Evolutionary conservation across 1,140 invertebrate species (phyloP), one percentile per base, ranked within the genome.

Genomic region (Cyrtorhinus lividipennis): DNA sequence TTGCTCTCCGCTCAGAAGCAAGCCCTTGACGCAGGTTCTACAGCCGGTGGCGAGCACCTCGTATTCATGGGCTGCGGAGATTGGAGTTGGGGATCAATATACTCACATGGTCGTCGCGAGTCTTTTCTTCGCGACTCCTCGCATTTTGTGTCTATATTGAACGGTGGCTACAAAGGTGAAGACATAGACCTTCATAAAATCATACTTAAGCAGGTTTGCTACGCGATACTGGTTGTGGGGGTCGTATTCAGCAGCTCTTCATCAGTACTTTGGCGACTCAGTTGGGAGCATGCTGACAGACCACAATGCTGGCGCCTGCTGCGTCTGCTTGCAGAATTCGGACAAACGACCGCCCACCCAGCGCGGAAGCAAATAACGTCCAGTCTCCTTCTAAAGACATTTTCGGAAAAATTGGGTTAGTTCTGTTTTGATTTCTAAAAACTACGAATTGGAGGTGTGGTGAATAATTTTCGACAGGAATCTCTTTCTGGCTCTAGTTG

Each of bases 101-200:
- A 95, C 73, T 92, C 95, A 2, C 88, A 97, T 70, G 99, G 99
- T 96, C 94, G 98, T 24, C 89, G 98, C 10, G 92, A 95, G 8
- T 92, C 92, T 63, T 98, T 99, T 76, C 78, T 99, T 38, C 94
- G 98, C 75, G 90, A 91, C 73, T 89, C 93, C 71, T 90, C 88
- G 0, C 84, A 88, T 66, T 95, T 92, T 74, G 90, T 99, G 24
- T 94, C 91, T 62, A 82, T 97, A 74, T 80, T 96, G 10, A 85
- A 86, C 67, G 93, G 92, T 64, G 95, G 95, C 12, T 98, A 95
- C 78, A 81, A 85, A 76, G 83, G 78, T 79, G 68, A 10, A 24
- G 61, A 1, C n/a, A 53, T 38, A 8, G 5, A 2, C 10, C 2
- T 15, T 2, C 15, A 24, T 38, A 5, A 15, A 5, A 38, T 5